phyloP scores from a whole-genome alignment of 2,888 invertebrate genomes.

The Mesorhabditis belari region DNA sequence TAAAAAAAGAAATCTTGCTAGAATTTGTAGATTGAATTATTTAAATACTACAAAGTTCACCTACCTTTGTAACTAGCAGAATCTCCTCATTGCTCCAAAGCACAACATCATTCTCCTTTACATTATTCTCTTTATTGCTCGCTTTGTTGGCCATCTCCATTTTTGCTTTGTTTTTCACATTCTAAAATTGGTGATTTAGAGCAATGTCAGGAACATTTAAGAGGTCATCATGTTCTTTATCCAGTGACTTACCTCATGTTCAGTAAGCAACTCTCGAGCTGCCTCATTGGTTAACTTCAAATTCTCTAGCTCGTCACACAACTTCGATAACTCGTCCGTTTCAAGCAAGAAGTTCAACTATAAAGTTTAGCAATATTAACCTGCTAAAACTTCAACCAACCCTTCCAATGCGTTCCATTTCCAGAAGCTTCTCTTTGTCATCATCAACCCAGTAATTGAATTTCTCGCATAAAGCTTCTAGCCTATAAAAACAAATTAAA shows the following conservation, averaged over 20 bases:
- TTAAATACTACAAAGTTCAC: too few relatives aligned
- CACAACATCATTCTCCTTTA: constrained; percentile 19
- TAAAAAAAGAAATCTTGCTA: neutral
- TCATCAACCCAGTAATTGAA: constrained; percentile 40
- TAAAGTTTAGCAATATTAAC: neutral
- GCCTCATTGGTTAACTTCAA: constrained; percentile 13
- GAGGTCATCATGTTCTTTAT: too few relatives aligned
- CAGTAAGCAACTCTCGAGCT: constrained; percentile 17
- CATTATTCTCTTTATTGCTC: constrained; percentile 30
- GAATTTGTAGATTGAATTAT: neutral
- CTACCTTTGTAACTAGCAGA: constrained; percentile 76
- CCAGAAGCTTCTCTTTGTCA: constrained; percentile 20
- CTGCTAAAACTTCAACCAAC: constrained; percentile 2
- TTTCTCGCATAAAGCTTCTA: constrained; percentile 11
- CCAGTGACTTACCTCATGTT: constrained; percentile 17
- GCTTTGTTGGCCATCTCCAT: constrained; percentile 10
- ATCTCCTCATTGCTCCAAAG: constrained; percentile 79
- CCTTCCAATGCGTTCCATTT: constrained; percentile 43
- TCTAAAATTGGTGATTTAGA: constrained; percentile 10
- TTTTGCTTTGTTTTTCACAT: constrained; percentile 7
- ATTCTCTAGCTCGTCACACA: constrained; percentile 29
- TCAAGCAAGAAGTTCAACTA: constrained; percentile 33
- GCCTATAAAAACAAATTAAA: neutral
- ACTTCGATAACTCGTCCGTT: constrained; percentile 34
- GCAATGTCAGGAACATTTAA: too few relatives aligned